A percentile compares a stretch with the other conserved stretches of the same genome.
These are phyloP conservation scores for Oreonectes daqikongensis DNA, from an alignment of 2,797 vertebrate genomes.

Conservation along the genomic window DNA sequence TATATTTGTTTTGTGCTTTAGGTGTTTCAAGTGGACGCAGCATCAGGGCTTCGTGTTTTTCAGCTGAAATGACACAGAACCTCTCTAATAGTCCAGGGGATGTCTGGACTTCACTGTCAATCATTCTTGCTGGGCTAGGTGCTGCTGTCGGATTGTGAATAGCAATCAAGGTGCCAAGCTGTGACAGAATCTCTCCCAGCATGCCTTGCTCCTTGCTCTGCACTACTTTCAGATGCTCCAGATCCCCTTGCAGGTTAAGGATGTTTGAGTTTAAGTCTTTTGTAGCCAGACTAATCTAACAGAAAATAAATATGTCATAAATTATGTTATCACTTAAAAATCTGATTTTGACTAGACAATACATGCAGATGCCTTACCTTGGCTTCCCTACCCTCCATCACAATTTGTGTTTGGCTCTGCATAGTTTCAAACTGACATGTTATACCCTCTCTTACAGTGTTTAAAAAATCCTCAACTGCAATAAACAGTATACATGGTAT, in stretches of 20 bases:
- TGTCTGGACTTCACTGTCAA: conserved; percentile 73
- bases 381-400: conserved; percentile 65
- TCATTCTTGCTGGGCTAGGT: conserved; percentile 47
- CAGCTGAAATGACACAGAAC: conserved; percentile 43
- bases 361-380: conserved; percentile 67
- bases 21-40: conserved; percentile 32
- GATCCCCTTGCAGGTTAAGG: conserved; percentile 64
- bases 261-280: conserved; percentile 66
- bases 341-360: neutral
- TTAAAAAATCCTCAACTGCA: conserved; percentile 70
- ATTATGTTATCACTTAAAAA: neutral
- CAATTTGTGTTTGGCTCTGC: conserved; percentile 64
- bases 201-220: conserved; percentile 65
- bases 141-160: conserved; percentile 55
- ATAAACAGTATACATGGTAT: conserved; percentile 13
- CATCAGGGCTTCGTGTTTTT: conserved; percentile 45
- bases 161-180: conserved; percentile 65
- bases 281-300: conserved; percentile 61
- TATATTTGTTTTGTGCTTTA: conserved; percentile 27
- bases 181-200: conserved; percentile 69
- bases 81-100: conserved; percentile 66
- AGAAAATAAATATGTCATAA: conserved; percentile 24
- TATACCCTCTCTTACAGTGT: conserved; percentile 65
- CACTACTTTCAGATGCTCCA: conserved; percentile 68
- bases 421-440: conserved; percentile 68